Evolutionary conservation across 2,797 vertebrate species (phyloP).

Genomic region (Limosa lapponica): DNA sequence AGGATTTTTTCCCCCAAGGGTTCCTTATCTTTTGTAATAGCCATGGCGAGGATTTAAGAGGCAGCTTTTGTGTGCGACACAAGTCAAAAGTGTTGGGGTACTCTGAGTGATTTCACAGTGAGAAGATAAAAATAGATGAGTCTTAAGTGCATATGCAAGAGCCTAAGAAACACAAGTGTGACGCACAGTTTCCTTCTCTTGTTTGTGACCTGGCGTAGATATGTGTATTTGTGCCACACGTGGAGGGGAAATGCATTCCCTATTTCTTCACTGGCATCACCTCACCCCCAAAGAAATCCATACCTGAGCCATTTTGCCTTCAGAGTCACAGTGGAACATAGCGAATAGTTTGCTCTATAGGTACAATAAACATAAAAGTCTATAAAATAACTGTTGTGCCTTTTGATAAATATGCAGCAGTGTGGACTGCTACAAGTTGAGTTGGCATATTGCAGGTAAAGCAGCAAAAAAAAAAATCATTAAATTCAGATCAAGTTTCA

Average conservation of each 20-base stretch:
- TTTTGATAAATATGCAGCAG: not conserved
- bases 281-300: not conserved
- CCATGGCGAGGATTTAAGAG: not conserved
- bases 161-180: not conserved
- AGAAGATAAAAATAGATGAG: not conserved
- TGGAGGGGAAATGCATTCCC: not conserved
- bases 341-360: not conserved
- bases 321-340: not conserved
- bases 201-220: not conserved
- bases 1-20: not conserved
- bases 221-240: fast-evolving
- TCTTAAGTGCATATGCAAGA: not conserved
- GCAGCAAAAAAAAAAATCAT: not conserved
- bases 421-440: fast-evolving
- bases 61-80: not conserved
- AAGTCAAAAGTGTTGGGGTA: not conserved
- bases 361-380: not conserved
- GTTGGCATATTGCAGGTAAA: not conserved
- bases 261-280: not conserved
- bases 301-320: not conserved
- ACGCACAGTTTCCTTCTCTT: not conserved
- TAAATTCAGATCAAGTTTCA: not conserved
- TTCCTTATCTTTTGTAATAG: not conserved
- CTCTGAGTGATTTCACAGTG: not conserved
- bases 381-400: not conserved